phyloP scores from a whole-genome alignment of 2,797 vertebrate genomes.

The Momotus momota region DNA sequence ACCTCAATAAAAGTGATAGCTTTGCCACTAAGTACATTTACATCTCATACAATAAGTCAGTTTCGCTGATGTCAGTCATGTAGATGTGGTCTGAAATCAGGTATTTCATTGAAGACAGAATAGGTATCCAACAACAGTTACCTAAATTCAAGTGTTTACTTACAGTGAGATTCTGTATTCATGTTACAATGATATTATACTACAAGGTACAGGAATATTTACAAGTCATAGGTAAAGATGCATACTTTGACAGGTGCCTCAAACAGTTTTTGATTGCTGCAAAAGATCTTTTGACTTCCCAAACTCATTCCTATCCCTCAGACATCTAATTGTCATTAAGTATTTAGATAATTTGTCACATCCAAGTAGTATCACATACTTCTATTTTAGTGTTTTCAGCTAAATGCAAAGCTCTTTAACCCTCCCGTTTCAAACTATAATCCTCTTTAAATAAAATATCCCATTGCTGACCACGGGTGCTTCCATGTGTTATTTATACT shows the following conservation, averaged over 20 bases:
- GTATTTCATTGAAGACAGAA: not conserved
- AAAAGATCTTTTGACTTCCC: not conserved
- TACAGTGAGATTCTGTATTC: not conserved
- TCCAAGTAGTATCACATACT: not conserved
- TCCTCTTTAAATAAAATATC: not conserved
- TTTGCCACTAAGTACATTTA: not conserved
- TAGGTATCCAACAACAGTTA: not conserved
- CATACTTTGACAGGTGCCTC: not conserved
- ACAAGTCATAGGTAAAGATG: not conserved
- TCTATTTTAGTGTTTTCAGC: not conserved
- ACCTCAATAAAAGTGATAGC: not conserved
- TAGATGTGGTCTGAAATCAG: not conserved
- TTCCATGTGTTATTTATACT: not conserved
- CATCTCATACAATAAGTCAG: not conserved
- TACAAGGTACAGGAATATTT: not conserved
- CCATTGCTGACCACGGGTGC: not conserved
- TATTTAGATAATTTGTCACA: not conserved
- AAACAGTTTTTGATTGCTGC: not conserved
- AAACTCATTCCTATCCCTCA: not conserved
- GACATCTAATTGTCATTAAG: not conserved
- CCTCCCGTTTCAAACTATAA: not conserved
- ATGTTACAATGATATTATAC: not conserved
- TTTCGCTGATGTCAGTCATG: not conserved
- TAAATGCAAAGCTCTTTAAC: not conserved
- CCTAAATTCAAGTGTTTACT: not conserved